Evolutionary conservation across 1,140 invertebrate species (phyloP), one percentile per base, ranked within the genome.

Genomic region (Aphidius ervi): DNA sequence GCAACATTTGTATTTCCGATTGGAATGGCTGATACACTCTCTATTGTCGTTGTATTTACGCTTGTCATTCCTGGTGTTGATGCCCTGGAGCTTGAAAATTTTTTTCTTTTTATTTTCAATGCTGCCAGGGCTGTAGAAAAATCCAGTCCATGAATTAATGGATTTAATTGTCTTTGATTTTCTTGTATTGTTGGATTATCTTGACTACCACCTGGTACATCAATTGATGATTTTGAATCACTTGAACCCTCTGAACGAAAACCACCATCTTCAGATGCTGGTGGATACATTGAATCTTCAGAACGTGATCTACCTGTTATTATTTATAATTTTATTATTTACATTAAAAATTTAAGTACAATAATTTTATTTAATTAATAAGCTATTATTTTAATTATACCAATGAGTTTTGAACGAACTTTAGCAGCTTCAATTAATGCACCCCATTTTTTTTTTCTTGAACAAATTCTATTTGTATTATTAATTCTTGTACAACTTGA

Each of bases 401-500:
- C 89, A 59, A 92, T 88, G 62, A 92, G 82, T 59, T 86, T 83
- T 4, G 87, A 87, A 9, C 88, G 89, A 48, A 85, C 84, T 71
- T 88, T 90, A n/a, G 91, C 90, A 45, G 91, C 91, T 72, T 93
- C 90, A 65, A 93, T 92, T 37, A 93, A 79, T 23, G 90, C 92
- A 47, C 90, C 88, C 84, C 82, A 82, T 5, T 78, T 73, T 58
- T 78, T 76, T 64, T 84, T 84, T 49, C 73, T 69, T 0, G 74
- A 75, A 46, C 71, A 72, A 9, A 58, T 60, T 54, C 72, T 46
- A n/a, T 42, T 68, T 41, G 57, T 47, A 9, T 70, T 48, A 43
- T 72, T 58, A 40, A 71, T 76, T 66, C 77, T 80, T 41, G 76
- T 68, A 5, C 73, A 77, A 37, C 65, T 73, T 4, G 65, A 81